Evolutionary conservation across 2,113 vertebrate species (phyloP), one percentile per base, ranked within the genome.

Genomic region (Strigops habroptila): DNA sequence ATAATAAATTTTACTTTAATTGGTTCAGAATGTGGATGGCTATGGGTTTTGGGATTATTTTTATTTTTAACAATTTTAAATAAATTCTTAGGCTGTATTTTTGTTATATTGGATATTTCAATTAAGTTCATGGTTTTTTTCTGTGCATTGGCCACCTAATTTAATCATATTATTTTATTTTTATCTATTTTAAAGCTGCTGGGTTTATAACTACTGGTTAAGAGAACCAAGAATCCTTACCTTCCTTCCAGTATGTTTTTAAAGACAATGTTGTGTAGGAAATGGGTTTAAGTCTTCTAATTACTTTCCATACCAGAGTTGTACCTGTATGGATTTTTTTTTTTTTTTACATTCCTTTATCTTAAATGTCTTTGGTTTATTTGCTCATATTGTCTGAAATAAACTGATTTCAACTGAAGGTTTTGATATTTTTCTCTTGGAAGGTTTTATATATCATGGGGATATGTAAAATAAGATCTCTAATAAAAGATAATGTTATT

Each of bases 401-500:
- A 97, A 97, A 96, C 71, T 97, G 94, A 93, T 94, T 94, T 95
- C 78, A 90, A 60, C 78, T 70, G 82, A 95, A 96, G 41, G 85
- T n/a, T 98, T 98, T 98, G 96, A 97, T 98, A 98, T 97, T 97
- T 97, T 98, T 97, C 91, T 96, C 96, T 97, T 97, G 69, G 82
- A 97, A 98, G 88, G 91, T 98, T 98, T 98, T 98, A 80, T 98
- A 98, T 97, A 93, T 98, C 97, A 96, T 64, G 96, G 97, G 97
- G 97, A 96, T 97, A 97, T 98, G 97, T 98, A 97, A 98, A 98
- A 97, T 97, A 97, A 97, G 90, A 97, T 97, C 96, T 95, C 97
- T 96, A 98, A 98, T 98, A 98, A 98, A 98, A 97, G 44, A 93
- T 92, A 90, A 95, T 96, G 89, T 96, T 96, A 96, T 88, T 97